Percentiles rank a stretch among this genome's conserved stretches.
phyloP scores from a whole-genome alignment of 2,113 vertebrate genomes.

The Ophthalmolycus amberensis region DNA sequence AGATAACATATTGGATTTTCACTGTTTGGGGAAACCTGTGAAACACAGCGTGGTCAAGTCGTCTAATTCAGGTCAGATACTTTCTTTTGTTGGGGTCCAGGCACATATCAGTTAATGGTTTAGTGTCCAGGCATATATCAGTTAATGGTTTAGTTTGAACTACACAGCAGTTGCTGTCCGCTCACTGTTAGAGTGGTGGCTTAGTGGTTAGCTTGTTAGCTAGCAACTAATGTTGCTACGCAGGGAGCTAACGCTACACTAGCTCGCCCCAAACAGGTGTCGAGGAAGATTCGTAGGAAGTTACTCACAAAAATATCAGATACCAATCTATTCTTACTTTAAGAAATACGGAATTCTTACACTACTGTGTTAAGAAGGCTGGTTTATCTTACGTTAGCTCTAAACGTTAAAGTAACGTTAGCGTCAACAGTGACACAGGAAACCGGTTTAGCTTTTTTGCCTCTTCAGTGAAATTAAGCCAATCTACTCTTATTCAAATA shows the following conservation, averaged over 20 bases:
- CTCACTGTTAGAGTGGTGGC: constrained; percentile 4
- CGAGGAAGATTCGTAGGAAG: neutral
- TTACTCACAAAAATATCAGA: neutral
- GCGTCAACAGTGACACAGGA: neutral
- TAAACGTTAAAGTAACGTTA: constrained; percentile 14
- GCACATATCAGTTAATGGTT: neutral
- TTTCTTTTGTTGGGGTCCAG: neutral
- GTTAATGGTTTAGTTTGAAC: no score
- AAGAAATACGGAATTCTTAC: no score
- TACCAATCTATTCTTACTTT: neutral
- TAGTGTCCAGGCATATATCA: neutral
- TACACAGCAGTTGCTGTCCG: neutral
- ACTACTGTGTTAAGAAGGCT: fast-evolving
- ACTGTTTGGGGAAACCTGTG: constrained; percentile 66
- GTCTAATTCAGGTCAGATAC: constrained; percentile 69
- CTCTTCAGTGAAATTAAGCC: neutral
- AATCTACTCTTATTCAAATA: neutral
- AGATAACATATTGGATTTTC: constrained; percentile 53
- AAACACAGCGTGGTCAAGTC: constrained; percentile 68
- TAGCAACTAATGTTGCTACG: constrained; percentile 43
- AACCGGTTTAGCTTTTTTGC: neutral
- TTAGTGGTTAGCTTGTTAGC: constrained; percentile 39
- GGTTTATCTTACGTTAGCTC: neutral
- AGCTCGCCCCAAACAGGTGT: constrained; percentile 58
- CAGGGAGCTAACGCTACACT: constrained; percentile 40